Base-by-base conservation (phyloP, 2,113 vertebrate species). In the Nothobranchius furzeri region DNA sequence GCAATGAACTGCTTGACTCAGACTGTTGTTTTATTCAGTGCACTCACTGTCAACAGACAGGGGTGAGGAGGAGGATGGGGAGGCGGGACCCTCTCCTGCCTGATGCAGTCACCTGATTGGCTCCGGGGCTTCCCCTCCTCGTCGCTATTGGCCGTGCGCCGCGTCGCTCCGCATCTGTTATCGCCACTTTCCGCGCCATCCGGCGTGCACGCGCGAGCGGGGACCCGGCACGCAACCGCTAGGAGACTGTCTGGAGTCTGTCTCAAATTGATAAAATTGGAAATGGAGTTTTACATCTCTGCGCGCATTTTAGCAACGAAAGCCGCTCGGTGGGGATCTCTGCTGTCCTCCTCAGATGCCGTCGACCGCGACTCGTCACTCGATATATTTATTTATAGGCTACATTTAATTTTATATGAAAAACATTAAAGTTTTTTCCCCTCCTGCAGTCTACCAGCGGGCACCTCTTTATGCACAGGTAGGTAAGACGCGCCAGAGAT, bases 161-260 rank as follows among this genome's bases (percentile, higher is more conserved):
- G 58, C 62, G 87, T 88, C 92, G 76, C 54, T 90, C 87, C 8
- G 12, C 7, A 63, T 64, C 67, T 58, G 60, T 69, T 70, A 42
- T 78, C 76, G 14, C 76, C 48, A 68, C 73, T 90, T 90, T 75
- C 86, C 87, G 87, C 88, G 86, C 84, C 87, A 81, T 85, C 81
- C 73, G 36, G 40, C 84, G 92, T 88, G 91, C 86, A 87, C 90
- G 90, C 91, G 90, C 90, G 14, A 55, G 55, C 12, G 76, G 47
- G 74, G 68, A 84, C 68, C 86, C 85, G 83, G 90, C 92, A 89
- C 90, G 91, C 81, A 75, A 84, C 88, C 88, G 85, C 80, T 80
- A 45, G 62, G 88, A 89, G 91, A 90, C 88, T 89, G 91, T 93
- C 92, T 92, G 92, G 91, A 91, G 87, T 90, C 84, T 92, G 92